Evolutionary conservation across 1,140 invertebrate species (phyloP), one percentile per base, ranked within the genome.

Genomic region (Agrilus planipennis): DNA sequence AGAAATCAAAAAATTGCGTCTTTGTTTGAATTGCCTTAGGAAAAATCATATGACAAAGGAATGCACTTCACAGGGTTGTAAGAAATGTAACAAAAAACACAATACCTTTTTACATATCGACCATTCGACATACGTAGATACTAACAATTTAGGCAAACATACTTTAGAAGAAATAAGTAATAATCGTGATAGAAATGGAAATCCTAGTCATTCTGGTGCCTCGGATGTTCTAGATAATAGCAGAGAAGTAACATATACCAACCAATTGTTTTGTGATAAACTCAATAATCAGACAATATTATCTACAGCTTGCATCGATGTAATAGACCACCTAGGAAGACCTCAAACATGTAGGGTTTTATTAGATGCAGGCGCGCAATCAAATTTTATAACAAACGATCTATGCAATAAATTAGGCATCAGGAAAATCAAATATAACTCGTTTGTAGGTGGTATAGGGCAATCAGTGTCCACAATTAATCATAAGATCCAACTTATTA

Each of bases 21-120:
- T 30, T 39, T 39, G 36, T 28, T 28, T 39, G 11, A 39, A 39
- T 28, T 39, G 36, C 16, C 16, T 39, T 28, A 19, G 36, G 5
- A 39, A 39, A 16, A 22, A 22, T 6, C 36, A 39, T 17, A 28
- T 39, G 5, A 28, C 28, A 12, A 39, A 17, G 4, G 17, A 39
- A 14, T 39, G 22, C 16, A 29, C 5, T 5, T 29, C 36, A 10
- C 11, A 12, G 11, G 20, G 9, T 7, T 36, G 34, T 21, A 28
- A 22, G 10, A 39, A 7, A 12, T 39, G 36, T 28, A 7, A 23
- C 6, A 23, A 14, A 10, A 39, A 28, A 39, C 36, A 39, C 18
- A 6, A 39, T 17, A 39, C 36, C 11, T 11, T 39, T 11, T 17
- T 39, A 30, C 36, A 39, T 28, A 5, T 14, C 14, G 22, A 39